phyloP scores from a whole-genome alignment of 2,888 invertebrate species.

The Ferrisia virgata region DNA sequence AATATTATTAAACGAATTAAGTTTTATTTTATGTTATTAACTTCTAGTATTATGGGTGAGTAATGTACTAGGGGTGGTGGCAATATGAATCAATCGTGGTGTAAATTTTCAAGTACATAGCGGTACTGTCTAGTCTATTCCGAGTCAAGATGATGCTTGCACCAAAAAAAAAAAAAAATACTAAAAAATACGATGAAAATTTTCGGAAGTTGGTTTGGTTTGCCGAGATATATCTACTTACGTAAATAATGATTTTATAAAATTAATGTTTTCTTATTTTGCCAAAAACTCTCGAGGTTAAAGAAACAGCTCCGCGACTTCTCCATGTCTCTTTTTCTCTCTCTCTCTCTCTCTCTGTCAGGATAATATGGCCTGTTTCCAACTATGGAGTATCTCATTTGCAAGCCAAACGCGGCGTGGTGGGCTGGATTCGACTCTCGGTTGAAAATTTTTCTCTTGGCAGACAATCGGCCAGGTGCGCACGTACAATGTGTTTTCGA shows the following conservation, averaged over 20 bases:
- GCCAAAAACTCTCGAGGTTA: conserved; percentile 14
- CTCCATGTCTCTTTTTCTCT: neutral
- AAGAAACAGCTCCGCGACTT: conserved; percentile 4
- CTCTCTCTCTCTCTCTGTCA: too few relatives aligned
- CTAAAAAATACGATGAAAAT: neutral
- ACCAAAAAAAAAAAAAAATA: too few relatives aligned
- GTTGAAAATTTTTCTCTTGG: conserved; percentile 3
- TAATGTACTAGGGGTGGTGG: neutral
- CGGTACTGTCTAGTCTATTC: too few relatives aligned
- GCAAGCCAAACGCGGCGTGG: neutral
- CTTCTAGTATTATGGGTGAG: too few relatives aligned
- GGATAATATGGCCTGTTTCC: conserved; percentile 8
- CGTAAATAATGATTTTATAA: neutral
- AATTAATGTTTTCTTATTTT: neutral
- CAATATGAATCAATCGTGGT: neutral
- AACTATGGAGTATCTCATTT: conserved; percentile 13
- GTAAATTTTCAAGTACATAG: too few relatives aligned
- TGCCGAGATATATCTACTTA: too few relatives aligned
- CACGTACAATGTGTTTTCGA: conserved; percentile 5
- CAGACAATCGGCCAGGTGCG: neutral
- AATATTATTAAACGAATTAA: too few relatives aligned
- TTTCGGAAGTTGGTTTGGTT: neutral
- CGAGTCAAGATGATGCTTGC: too few relatives aligned
- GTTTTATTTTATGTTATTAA: too few relatives aligned
- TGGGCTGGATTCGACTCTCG: neutral